These are phyloP conservation scores for Sthenelais limicola DNA, from an alignment of 2,888 invertebrate genomes.

Conservation along the genomic window DNA sequence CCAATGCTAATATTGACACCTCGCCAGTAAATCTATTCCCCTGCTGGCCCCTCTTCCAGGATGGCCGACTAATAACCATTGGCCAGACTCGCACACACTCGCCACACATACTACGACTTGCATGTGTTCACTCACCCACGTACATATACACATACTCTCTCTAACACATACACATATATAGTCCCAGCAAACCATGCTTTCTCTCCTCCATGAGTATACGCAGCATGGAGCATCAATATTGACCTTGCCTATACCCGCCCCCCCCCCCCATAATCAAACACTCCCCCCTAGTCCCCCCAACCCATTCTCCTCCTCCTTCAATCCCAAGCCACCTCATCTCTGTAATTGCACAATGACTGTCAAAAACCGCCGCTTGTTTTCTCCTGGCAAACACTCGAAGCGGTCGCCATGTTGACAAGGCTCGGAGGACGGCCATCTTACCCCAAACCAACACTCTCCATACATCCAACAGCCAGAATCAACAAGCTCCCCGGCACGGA, in stretches of 20 bases:
- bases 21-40: too few relatives aligned
- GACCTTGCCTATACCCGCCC: background rate
- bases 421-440: constrained; percentile 13
- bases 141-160: background rate
- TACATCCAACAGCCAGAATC: constrained; percentile 23
- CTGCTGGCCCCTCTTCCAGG: too few relatives aligned
- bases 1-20: too few relatives aligned
- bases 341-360: constrained; percentile 38
- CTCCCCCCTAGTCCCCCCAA: constrained; percentile 9
- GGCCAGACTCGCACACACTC: too few relatives aligned
- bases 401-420: constrained; percentile 31
- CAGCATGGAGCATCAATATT: background rate
- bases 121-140: too few relatives aligned
- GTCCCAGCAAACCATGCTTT: background rate
- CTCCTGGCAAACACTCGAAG: constrained; percentile 15
- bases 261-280: background rate
- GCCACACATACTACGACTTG: too few relatives aligned
- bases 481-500: background rate
- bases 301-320: background rate
- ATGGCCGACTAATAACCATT: too few relatives aligned
- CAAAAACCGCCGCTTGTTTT: constrained; percentile 23
- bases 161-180: background rate
- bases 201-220: background rate
- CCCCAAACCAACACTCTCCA: constrained; percentile 20
- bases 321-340: constrained; percentile 17